Evolutionary conservation across 2,888 invertebrate species (phyloP).

Genomic region (Lithosia quadra): DNA sequence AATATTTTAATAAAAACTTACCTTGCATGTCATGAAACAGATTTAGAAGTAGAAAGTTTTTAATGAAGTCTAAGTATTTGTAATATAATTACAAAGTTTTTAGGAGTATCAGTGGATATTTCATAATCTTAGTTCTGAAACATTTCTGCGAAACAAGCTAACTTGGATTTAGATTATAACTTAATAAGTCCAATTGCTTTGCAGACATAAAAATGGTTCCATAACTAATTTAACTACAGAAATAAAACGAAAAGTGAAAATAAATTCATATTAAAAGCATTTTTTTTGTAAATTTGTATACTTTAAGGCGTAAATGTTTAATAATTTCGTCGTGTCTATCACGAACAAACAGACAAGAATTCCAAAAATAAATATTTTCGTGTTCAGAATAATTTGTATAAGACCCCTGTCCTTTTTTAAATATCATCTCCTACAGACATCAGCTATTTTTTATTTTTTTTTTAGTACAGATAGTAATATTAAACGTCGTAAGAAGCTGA

Average conservation of each 20-base stretch:
- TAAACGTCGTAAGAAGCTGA: conserved; percentile 27
- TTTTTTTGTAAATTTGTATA: neutral
- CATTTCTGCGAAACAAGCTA: neutral
- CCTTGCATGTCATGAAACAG: conserved; percentile 20
- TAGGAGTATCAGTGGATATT: conserved; percentile 12
- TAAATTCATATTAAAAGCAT: too few species aligned
- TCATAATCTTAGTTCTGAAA: conserved; percentile 7
- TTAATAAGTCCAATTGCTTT: neutral
- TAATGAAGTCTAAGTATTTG: conserved; percentile 24
- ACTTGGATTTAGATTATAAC: neutral
- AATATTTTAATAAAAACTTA: conserved; percentile 25
- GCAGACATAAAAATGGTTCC: neutral
- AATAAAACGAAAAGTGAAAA: conserved; percentile 1
- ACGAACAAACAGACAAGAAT: too few species aligned
- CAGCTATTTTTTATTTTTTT: too few species aligned
- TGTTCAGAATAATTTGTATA: too few species aligned
- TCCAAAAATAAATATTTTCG: too few species aligned
- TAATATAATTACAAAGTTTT: conserved; percentile 25
- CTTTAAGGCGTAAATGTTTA: too few species aligned
- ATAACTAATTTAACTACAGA: neutral
- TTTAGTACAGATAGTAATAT: too few species aligned
- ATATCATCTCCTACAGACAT: too few species aligned
- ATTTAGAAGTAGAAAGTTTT: conserved; percentile 26
- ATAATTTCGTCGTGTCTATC: too few species aligned
- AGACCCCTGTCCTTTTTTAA: too few species aligned